Conservation (phyloP, 2,888 invertebrate species). For the Philereme vetulata region DNA sequence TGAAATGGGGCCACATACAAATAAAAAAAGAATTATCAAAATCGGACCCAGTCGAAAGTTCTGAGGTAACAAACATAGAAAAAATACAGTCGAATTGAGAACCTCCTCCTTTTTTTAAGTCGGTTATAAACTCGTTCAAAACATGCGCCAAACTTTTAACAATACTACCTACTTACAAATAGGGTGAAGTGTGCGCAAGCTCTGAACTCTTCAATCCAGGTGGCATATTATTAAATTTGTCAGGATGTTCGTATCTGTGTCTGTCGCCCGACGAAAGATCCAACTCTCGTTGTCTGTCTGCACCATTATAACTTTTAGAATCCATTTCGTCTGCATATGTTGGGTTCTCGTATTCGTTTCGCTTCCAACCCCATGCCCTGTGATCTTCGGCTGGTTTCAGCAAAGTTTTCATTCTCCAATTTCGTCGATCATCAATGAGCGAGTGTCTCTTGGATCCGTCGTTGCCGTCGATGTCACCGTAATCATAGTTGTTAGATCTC, state of each 20-base stretch:
- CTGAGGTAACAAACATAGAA: no score
- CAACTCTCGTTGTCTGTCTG: conserved; percentile 52
- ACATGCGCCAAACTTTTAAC: conserved; percentile 13
- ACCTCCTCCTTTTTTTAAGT: no score
- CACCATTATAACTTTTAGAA: conserved; percentile 48
- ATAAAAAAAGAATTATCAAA: no score
- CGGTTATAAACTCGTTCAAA: no score
- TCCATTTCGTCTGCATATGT: conserved; percentile 62
- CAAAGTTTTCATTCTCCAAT: conserved; percentile 69
- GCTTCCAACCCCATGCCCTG: conserved; percentile 61
- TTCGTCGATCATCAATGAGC: conserved; percentile 64
- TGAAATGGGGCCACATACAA: no score
- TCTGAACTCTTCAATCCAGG: conserved; percentile 58
- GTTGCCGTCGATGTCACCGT: conserved; percentile 60
- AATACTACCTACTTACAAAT: conserved; percentile 45
- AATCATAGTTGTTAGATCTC: conserved; percentile 62
- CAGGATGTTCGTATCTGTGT: conserved; percentile 57
- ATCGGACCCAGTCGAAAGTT: no score
- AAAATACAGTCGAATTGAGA: no score
- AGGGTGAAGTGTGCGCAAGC: conserved; percentile 44
- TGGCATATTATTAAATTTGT: conserved; percentile 48
- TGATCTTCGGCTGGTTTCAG: conserved; percentile 58
- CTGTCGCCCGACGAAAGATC: conserved; percentile 50
- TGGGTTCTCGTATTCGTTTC: conserved; percentile 58
- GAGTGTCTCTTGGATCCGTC: conserved; percentile 63